Percentiles rank a stretch among this genome's conserved stretches.
Evolutionary conservation across 2,888 invertebrate genomes (phyloP).

Genomic region (Anagyrus pseudococci): DNA sequence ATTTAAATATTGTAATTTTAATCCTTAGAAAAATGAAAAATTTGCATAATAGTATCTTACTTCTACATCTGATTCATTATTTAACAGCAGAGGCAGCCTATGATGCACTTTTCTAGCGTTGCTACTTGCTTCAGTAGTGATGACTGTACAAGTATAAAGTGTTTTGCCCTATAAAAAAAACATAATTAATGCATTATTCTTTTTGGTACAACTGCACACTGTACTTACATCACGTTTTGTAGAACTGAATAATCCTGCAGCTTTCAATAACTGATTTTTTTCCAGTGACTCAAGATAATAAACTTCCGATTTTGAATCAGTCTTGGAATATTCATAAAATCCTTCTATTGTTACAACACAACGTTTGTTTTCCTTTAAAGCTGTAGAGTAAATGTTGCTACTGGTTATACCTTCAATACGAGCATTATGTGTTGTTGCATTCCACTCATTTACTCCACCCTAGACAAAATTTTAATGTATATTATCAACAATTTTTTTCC

Average conservation of each 20-base stretch:
- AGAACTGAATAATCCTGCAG: conserved; percentile 32
- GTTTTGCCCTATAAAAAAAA: conserved; percentile 29
- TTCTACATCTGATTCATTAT: conserved; percentile 20
- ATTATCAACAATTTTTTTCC: no score
- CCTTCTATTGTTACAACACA: conserved; percentile 36
- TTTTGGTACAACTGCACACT: no score
- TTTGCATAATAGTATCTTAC: conserved; percentile 5
- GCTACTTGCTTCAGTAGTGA: conserved; percentile 29
- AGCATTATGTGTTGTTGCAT: conserved; percentile 31
- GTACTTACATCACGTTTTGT: no score
- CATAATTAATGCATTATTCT: no score
- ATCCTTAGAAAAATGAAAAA: not conserved
- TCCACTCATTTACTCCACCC: conserved; percentile 27
- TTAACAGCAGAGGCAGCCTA: conserved; percentile 27
- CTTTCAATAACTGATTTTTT: conserved; percentile 30
- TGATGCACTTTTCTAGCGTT: conserved; percentile 22
- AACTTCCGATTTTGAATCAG: conserved; percentile 19
- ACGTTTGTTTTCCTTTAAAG: conserved; percentile 28
- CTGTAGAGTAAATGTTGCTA: conserved; percentile 30
- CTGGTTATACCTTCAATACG: conserved; percentile 32
- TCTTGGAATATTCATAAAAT: conserved; percentile 31
- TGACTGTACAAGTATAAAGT: conserved; percentile 28
- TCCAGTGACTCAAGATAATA: conserved; percentile 30
- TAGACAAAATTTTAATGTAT: no score
- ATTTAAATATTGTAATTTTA: not conserved